Conservation (phyloP, 2,888 invertebrate species). For the Lithophane socia region DNA sequence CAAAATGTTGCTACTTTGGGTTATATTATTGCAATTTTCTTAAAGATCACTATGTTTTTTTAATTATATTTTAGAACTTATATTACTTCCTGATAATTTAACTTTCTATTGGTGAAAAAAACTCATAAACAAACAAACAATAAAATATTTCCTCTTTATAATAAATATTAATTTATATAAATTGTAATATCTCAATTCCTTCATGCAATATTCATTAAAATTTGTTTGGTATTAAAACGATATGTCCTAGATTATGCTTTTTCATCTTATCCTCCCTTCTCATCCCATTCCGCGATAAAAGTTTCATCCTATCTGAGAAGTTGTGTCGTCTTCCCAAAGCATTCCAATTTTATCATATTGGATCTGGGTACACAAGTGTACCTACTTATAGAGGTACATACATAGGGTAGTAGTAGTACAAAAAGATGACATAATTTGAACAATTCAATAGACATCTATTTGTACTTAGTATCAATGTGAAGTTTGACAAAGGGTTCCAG, state of each 20-base stretch:
- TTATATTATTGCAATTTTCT: too few species aligned
- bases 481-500: conserved; percentile 12
- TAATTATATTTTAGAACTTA: too few species aligned
- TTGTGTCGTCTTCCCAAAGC: conserved; percentile 16
- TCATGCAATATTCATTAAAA: conserved; percentile 14
- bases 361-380: conserved; percentile 16
- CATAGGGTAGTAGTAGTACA: background rate
- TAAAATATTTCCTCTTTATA: too few species aligned
- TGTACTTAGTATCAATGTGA: background rate
- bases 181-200: background rate
- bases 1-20: too few species aligned
- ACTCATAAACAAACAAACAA: too few species aligned
- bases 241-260: conserved; percentile 31
- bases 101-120: too few species aligned
- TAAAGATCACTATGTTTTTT: too few species aligned
- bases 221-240: conserved; percentile 30
- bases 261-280: background rate
- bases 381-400: background rate
- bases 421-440: conserved; percentile 1
- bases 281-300: conserved; percentile 24
- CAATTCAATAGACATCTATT: conserved; percentile 5
- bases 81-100: too few species aligned
- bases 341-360: conserved; percentile 36
- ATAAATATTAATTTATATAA: background rate
- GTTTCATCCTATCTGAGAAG: conserved; percentile 35